Evolutionary conservation across 2,888 invertebrate species (phyloP), one percentile per base, ranked within the genome.

Genomic region (Sycophila texana): DNA sequence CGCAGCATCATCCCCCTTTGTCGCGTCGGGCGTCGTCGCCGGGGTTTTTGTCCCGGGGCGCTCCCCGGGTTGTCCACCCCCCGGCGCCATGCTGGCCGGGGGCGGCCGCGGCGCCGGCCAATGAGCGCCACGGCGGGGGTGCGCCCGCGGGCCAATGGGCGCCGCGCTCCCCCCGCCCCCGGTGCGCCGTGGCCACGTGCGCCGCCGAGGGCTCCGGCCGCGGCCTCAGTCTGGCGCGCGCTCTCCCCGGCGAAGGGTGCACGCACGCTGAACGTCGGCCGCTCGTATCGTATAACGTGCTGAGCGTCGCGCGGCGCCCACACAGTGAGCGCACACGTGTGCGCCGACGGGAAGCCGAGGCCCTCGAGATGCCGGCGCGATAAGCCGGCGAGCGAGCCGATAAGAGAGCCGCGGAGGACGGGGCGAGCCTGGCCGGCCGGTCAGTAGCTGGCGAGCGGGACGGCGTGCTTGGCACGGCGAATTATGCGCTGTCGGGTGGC

Each of bases 71-170:
- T 18, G 18, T 4, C 39, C 39, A 39, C 39, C 39, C 68, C 72
- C 81, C 83, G 83, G 85, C 89, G 89, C 90, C 89, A 90, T 90
- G 86, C 86, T 89, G 87, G 75, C 80, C 86, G 74, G 13, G 84
- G 89, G 89, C 89, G 88, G 88, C 86, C 85, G 82, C 80, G 55
- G 39, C 82, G 16, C 65, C 77, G n/a, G 66, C 86, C 85, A 85
- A 85, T 86, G 74, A 79, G 61, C 55, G 61, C 47, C 76, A 65
- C 82, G 53, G 82, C 83, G 85, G 83, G 79, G 86, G 85, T 85
- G 84, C 83, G 83, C 83, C 83, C 82, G 16, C 65, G 75, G n/a
- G 66, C 86, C 85, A 85, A 85, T 86, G 74, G 80, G 61, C 55
- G 61, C 47, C 26, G 30, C 61, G 26, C 26, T 3, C 70, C 65